These are phyloP conservation scores for Passerculus sandwichensis DNA, from an alignment of 2,797 vertebrate species.

Conservation along the genomic window DNA sequence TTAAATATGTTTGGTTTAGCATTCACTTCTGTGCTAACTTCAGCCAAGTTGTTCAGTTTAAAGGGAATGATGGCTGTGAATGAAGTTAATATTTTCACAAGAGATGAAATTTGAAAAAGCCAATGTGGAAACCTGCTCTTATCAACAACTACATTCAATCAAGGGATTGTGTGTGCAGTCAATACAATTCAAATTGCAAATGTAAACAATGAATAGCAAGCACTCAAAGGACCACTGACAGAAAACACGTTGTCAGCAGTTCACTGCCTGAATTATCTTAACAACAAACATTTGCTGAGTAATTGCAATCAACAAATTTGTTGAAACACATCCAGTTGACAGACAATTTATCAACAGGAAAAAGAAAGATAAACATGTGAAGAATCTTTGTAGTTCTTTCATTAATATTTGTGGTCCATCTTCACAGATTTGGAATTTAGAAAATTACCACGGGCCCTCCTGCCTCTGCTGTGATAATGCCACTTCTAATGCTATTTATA, in stretches of 20 bases:
- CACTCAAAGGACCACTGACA: not conserved
- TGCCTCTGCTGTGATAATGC: not conserved
- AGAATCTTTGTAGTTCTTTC: not conserved
- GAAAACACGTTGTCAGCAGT: not conserved
- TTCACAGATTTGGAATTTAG: not conserved
- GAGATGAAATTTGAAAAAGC: not conserved
- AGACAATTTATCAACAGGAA: not conserved
- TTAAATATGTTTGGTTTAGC: not conserved
- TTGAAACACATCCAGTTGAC: not conserved
- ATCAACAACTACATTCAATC: not conserved
- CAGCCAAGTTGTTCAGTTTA: not conserved
- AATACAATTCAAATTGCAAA: conserved; percentile 19
- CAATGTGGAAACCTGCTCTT: not conserved
- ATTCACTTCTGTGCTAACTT: not conserved
- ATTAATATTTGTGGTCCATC: not conserved
- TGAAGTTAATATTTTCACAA: not conserved
- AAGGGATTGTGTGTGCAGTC: not conserved
- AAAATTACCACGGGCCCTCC: not conserved
- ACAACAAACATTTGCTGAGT: conserved; percentile 22
- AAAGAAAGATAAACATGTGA: not conserved
- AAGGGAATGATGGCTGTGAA: not conserved
- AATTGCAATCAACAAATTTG: conserved; percentile 13
- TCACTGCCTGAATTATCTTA: not conserved
- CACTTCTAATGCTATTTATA: not conserved
- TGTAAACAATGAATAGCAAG: conserved; percentile 10